A percentile compares a stretch with the other conserved stretches of the same genome.
Conservation (phyloP, 2,888 invertebrate species). For the Pseudeuparius sepicola region DNA sequence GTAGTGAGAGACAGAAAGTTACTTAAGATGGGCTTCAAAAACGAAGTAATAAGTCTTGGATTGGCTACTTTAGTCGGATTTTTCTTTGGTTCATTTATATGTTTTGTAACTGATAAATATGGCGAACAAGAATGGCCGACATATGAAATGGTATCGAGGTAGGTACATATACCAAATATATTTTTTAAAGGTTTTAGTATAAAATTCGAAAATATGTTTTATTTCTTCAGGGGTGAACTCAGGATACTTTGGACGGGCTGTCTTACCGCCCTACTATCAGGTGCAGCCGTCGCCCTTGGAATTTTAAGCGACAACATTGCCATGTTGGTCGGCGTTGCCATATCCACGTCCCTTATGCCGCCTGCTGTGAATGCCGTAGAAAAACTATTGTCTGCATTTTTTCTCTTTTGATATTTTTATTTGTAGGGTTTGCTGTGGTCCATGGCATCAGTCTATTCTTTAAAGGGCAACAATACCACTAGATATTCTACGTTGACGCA, state of each 20-base stretch:
- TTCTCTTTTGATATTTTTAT: conserved; percentile 9
- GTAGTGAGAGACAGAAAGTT: conserved; percentile 56
- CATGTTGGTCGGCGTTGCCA: conserved; percentile 71
- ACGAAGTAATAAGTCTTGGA: conserved; percentile 57
- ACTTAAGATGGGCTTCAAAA: conserved; percentile 52
- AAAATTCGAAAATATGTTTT: conserved; percentile 5
- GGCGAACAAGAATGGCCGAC: conserved; percentile 54
- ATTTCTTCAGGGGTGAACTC: conserved; percentile 47
- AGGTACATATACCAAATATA: no score
- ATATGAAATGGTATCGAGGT: conserved; percentile 54
- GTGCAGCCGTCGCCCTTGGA: conserved; percentile 67
- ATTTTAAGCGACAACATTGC: conserved; percentile 70
- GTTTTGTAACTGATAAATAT: conserved; percentile 45
- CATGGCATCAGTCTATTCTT: conserved; percentile 46
- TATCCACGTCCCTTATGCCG: conserved; percentile 69
- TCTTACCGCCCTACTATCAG: conserved; percentile 66
- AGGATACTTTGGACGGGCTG: conserved; percentile 60
- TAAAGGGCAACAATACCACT: conserved; percentile 41
- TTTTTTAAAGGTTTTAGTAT: no score
- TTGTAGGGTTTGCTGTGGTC: conserved; percentile 56
- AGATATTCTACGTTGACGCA: conserved; percentile 37
- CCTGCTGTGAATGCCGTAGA: conserved; percentile 70
- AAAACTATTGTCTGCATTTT: conserved; percentile 15
- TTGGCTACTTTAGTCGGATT: conserved; percentile 59
- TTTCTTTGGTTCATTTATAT: conserved; percentile 52